Base-by-base conservation (phyloP, 30 jellyfish, hydroid and myxozoan species). In the Cassiopea xamachana region DNA sequence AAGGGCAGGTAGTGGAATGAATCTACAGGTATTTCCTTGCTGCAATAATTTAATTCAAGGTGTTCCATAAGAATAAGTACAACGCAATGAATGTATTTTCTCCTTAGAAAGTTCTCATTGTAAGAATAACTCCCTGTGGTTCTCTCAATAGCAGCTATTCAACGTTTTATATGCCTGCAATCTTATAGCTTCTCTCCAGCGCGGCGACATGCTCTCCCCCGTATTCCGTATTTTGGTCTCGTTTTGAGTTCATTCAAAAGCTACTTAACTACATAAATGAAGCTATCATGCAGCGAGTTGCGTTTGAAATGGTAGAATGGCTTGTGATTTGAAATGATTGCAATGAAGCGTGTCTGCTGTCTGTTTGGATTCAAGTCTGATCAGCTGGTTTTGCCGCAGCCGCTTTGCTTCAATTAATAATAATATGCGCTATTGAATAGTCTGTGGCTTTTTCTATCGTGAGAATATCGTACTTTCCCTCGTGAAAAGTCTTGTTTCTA, bases 331-430 rank as follows among this genome's bases (percentile, higher is more conserved):
- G 72, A 84, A 84, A 70, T 43, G 85, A 49, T 64, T 73, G 74
- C 49, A 84, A 84, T 72, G 85, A 84, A 68, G 92, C 92, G 92
- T 84, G 92, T 84, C 92, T 84, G 58, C 84, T 79, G 71, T 84
- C 84, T 84, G 85, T 58, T 50, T 84, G 85, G 80, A 18, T 70
- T 39, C 83, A 73, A 71, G 85, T 70, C 50, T 17, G 75, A 84
- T 84, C 92, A 84, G 92, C 92, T 84, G 92, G 70, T 84, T 84
- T 70, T 69, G 50, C 43, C 79, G 47, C 90, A 27, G 19, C n/a
- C 46, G 72, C 69, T 82, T 67, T 47, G 82, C 75, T 75, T 50
- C 48, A 45, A 7, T 12, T n/a, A 48, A 71, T 15, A 43, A 78
- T 2, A 12, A 78, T 78, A 8, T 71, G n/a, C 55, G 6, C 43